Evolutionary conservation across 23 tunicate species (phyloP).

Genomic region (Clavelina lepadiformis): DNA sequence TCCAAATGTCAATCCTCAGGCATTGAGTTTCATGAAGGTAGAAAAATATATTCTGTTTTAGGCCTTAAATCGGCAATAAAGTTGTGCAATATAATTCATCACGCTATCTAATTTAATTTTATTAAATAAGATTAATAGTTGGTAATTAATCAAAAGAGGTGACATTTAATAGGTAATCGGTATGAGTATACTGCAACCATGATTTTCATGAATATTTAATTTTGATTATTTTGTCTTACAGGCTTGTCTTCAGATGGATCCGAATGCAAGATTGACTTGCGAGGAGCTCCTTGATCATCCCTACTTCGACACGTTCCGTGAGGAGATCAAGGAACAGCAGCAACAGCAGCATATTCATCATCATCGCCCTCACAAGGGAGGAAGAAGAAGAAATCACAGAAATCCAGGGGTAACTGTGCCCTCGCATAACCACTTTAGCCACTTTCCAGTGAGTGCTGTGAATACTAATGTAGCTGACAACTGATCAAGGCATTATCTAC

Average conservation of each 20-base stretch:
- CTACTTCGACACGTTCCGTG: conserved; percentile 91
- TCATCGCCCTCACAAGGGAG: conserved; percentile 31
- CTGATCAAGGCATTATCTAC: too few species aligned
- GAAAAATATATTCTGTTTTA: background rate
- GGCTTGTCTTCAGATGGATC: conserved; percentile 98
- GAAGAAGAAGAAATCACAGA: conserved; percentile 25
- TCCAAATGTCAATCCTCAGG: conserved; percentile 68
- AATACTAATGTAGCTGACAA: too few species aligned
- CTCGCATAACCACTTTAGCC: conserved; percentile 25
- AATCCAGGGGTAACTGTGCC: conserved; percentile 75
- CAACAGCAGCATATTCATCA: conserved; percentile 53
- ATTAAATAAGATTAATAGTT: too few species aligned
- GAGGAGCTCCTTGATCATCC: conserved; percentile 93
- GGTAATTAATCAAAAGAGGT: too few species aligned
- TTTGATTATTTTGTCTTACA: conserved; percentile 5
- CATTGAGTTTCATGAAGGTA: conserved; percentile 95
- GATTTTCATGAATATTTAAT: background rate
- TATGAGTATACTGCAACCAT: background rate
- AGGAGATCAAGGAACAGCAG: conserved; percentile 81
- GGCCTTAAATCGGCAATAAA: too few species aligned
- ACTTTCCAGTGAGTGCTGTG: conserved; percentile 90
- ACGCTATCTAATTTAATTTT: too few species aligned
- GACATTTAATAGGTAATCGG: background rate
- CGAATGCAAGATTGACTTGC: conserved; percentile 73
- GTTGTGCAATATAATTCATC: too few species aligned